Conservation (phyloP, 2,888 invertebrate species). For the Cephus runcator region DNA sequence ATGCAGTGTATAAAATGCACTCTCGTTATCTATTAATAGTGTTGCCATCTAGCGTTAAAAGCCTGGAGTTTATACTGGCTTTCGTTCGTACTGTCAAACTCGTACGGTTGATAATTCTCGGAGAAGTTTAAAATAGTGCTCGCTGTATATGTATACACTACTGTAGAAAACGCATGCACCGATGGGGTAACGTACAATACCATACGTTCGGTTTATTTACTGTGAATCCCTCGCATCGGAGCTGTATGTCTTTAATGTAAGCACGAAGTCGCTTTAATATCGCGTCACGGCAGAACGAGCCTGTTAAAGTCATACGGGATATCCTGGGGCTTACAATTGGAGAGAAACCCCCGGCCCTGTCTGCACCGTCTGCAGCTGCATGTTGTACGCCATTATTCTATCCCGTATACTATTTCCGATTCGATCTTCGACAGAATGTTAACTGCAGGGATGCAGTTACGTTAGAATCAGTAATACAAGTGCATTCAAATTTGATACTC, state of each 20-base stretch:
- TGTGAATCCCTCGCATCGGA: background rate
- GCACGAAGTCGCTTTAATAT: slow-evolving; percentile 24
- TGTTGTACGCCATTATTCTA: background rate
- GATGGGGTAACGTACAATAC: background rate
- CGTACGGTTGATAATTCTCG: background rate
- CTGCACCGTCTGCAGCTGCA: background rate
- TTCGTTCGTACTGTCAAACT: background rate
- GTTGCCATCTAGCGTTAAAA: background rate
- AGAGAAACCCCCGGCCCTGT: background rate
- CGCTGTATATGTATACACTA: background rate
- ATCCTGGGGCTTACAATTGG: slow-evolving; percentile 31
- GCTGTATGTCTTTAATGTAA: slow-evolving; percentile 17
- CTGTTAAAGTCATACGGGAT: slow-evolving; percentile 35
- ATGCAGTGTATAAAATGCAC: background rate
- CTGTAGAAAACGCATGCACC: background rate
- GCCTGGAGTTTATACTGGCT: background rate
- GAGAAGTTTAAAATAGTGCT: background rate
- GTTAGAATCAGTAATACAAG: background rate
- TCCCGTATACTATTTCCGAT: background rate
- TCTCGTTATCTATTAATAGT: background rate
- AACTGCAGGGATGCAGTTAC: background rate
- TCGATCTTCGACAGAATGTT: background rate
- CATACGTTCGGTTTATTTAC: background rate
- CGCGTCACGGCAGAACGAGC: slow-evolving; percentile 39
- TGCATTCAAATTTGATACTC: background rate